A percentile compares a stretch with the other conserved stretches of the same genome.
Evolutionary conservation across 2,888 invertebrate species (phyloP).

Genomic region (Minunthozetes semirufus): DNA sequence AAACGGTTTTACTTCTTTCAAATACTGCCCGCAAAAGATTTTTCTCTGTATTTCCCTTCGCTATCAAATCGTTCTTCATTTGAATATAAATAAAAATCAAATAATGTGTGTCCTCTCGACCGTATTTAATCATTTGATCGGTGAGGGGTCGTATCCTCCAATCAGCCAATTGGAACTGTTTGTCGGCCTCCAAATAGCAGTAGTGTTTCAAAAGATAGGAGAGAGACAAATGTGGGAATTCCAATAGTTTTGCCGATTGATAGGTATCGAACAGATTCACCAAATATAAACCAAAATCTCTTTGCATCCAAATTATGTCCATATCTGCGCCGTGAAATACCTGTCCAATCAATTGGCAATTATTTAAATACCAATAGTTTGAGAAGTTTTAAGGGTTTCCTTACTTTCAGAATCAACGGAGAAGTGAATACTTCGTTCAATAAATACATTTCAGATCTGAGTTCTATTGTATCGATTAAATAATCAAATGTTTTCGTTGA

Average conservation of each 20-base stretch:
- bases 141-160: conserved; percentile 89
- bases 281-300: conserved; percentile 87
- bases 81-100: conserved; percentile 78
- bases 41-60: conserved; percentile 56
- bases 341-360: conserved; percentile 49
- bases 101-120: conserved; percentile 89
- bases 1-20: conserved; percentile 65
- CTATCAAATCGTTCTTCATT: conserved; percentile 66
- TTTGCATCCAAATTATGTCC: conserved; percentile 88
- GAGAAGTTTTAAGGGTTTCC: conserved; percentile 34
- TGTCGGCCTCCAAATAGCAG: conserved; percentile 72
- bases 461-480: conserved; percentile 73
- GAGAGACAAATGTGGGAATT: conserved; percentile 61
- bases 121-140: conserved; percentile 69
- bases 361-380: neutral
- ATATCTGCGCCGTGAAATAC: conserved; percentile 83
- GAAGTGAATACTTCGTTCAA: conserved; percentile 86
- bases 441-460: conserved; percentile 71
- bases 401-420: conserved; percentile 79
- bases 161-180: conserved; percentile 86
- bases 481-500: conserved; percentile 73
- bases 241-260: conserved; percentile 70
- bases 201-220: conserved; percentile 70
- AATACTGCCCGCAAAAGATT: conserved; percentile 65
- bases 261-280: conserved; percentile 97